phyloP scores from a whole-genome alignment of 2,888 invertebrate genomes.

The Tetrapedia diversipes region DNA sequence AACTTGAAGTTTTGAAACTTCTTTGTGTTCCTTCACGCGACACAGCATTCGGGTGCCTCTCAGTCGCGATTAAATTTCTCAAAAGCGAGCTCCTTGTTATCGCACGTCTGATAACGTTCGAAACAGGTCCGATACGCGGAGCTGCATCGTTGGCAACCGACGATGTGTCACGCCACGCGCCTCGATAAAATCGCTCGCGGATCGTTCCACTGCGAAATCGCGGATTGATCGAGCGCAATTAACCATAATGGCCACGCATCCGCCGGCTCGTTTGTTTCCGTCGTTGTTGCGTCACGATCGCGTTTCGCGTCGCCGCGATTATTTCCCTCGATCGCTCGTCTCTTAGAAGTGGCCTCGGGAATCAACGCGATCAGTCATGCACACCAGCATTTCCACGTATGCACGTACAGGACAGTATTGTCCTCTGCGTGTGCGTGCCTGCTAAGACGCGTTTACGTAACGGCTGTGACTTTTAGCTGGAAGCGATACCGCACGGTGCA shows the following conservation, averaged over 20 bases:
- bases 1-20: too few relatives aligned
- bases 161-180: too few relatives aligned
- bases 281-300: slow-evolving; percentile 19
- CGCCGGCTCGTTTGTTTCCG: slow-evolving; percentile 17
- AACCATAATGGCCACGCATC: slow-evolving; percentile 16
- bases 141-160: too few relatives aligned
- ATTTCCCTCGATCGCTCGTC: slow-evolving; percentile 32
- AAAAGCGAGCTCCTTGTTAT: too few relatives aligned
- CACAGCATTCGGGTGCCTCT: too few relatives aligned
- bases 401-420: slow-evolving; percentile 19
- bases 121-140: too few relatives aligned
- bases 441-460: slow-evolving; percentile 44
- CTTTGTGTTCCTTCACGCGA: too few relatives aligned
- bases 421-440: slow-evolving; percentile 17
- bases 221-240: slow-evolving; percentile 32
- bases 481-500: too few relatives aligned
- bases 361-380: slow-evolving; percentile 14
- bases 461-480: not conserved
- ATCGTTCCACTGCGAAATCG: slow-evolving; percentile 34
- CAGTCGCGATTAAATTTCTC: too few relatives aligned
- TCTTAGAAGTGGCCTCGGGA: slow-evolving; percentile 48
- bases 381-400: slow-evolving; percentile 38
- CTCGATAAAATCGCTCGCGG: too few relatives aligned
- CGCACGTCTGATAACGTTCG: too few relatives aligned
- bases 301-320: slow-evolving; percentile 4